Base-by-base conservation (phyloP, 2,888 invertebrate genomes). In the Phragmatobia fuliginosa region DNA sequence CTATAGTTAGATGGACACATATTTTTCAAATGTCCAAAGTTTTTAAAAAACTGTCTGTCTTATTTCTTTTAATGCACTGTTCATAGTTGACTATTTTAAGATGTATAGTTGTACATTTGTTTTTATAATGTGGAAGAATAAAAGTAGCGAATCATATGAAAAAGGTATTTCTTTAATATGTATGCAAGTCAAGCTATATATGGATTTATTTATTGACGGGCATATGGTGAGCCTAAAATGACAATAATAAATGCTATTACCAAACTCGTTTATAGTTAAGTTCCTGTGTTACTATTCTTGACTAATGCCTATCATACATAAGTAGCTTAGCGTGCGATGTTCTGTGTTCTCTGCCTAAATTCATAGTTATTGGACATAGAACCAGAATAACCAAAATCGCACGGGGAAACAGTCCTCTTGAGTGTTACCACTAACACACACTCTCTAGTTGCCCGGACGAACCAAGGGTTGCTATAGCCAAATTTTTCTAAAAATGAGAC, bases 221-320 rank as follows among this genome's bases (percentile, higher is more conserved):
- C 32, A 59, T 62, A 61, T n/a, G 21, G n/a, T 63, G 61, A 68
- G 56, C 67, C 38, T 73, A n/a, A 38, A 66, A 73, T 68, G 67
- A 68, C 49, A 71, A 72, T 68, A 69, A 71, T 16, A 33, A 56
- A 56, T 70, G 38, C 61, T 62, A 41, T 38, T 41, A 41, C 58
- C 5, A n/a, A 58, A 41, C 28, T 41, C n/a, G 41, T 66, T 59
- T 58, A 49, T 45, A 33, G 31, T 58, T 58, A 36, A 33, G 56
- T 56, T 56, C 56, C 28, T 28, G 56, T 16, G 28, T 28, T 28
- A 28, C 56, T 28, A 28, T 56, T 56, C 14, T 28, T 28, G 16
- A 56, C 25, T 5, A 6, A 28, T 28, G 5, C 28, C 7, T 6
- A 25, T 25, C 14, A 52, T 28, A n/a, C 1, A 1, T n/a, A 45